Conservation (phyloP, 2,797 vertebrate species). For the Pteronotus mesoamericanus region DNA sequence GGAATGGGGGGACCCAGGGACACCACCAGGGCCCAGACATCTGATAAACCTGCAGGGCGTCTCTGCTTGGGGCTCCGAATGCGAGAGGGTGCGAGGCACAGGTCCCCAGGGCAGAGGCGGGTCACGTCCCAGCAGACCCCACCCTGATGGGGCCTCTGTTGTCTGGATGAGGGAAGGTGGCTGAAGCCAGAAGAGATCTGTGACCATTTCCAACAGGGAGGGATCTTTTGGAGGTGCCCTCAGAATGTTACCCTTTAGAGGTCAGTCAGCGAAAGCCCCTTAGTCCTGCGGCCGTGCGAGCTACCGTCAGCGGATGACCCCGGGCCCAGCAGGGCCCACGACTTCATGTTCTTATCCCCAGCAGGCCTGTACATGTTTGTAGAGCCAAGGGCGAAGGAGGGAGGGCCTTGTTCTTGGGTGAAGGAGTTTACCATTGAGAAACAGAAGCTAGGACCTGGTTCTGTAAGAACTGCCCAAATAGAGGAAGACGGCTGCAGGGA, state of each 20-base stretch:
- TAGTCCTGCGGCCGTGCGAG: accelerated
- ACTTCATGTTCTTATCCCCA: neutral
- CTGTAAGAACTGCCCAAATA: neutral
- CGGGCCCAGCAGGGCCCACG: neutral
- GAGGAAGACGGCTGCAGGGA: neutral
- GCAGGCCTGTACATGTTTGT: neutral
- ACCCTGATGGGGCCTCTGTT: accelerated
- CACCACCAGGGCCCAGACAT: accelerated
- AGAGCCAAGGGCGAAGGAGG: neutral
- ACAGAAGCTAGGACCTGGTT: neutral
- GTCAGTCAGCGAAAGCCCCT: neutral
- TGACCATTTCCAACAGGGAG: neutral
- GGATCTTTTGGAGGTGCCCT: accelerated
- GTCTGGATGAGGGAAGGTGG: neutral
- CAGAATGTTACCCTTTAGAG: neutral
- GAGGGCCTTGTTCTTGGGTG: neutral
- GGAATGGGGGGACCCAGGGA: neutral
- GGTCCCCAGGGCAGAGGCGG: accelerated
- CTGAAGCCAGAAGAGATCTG: neutral
- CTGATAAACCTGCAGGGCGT: neutral
- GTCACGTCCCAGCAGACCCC: neutral
- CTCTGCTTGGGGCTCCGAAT: neutral
- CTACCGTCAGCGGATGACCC: neutral
- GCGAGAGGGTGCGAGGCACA: accelerated
- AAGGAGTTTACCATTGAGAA: neutral